Conservation (phyloP, 2,888 invertebrate genomes). For the Caenorhabditis sp. region DNA sequence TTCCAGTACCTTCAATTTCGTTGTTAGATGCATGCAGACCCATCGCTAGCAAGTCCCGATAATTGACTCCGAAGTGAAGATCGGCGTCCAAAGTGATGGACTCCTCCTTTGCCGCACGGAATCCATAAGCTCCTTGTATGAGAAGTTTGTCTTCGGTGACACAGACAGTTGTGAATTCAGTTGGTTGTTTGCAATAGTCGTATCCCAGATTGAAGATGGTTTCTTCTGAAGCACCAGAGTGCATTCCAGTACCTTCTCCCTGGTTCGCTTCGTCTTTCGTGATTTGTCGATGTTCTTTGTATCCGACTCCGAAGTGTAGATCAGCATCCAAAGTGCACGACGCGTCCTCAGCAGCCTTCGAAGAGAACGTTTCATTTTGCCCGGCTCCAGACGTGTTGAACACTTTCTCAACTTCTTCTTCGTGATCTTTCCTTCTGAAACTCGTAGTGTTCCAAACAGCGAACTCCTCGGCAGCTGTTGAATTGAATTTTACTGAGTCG, state of each 20-base stretch:
- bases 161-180: conserved; percentile 70
- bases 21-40: conserved; percentile 59
- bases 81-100: conserved; percentile 62
- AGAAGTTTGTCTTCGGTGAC: conserved; percentile 63
- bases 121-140: conserved; percentile 62
- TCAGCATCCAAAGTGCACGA: conserved; percentile 62
- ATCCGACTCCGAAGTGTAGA: conserved; percentile 55
- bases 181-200: conserved; percentile 74
- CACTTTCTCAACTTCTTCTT: conserved; percentile 43
- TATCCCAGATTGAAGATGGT: conserved; percentile 73
- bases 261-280: conserved; percentile 59
- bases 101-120: conserved; percentile 65
- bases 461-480: conserved; percentile 68
- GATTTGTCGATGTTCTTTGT: conserved; percentile 42
- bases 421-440: conserved; percentile 61
- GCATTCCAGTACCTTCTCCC: conserved; percentile 68
- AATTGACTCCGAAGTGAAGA: conserved; percentile 58
- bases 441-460: conserved; percentile 63
- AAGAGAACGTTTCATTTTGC: conserved; percentile 38
- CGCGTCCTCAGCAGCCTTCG: conserved; percentile 48
- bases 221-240: conserved; percentile 73
- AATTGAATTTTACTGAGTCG: conserved; percentile 55
- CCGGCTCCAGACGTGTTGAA: conserved; percentile 35
- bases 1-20: conserved; percentile 66
- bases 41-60: conserved; percentile 57